Evolutionary conservation across 2,113 vertebrate species (phyloP).

Genomic region (Lonchura striata): DNA sequence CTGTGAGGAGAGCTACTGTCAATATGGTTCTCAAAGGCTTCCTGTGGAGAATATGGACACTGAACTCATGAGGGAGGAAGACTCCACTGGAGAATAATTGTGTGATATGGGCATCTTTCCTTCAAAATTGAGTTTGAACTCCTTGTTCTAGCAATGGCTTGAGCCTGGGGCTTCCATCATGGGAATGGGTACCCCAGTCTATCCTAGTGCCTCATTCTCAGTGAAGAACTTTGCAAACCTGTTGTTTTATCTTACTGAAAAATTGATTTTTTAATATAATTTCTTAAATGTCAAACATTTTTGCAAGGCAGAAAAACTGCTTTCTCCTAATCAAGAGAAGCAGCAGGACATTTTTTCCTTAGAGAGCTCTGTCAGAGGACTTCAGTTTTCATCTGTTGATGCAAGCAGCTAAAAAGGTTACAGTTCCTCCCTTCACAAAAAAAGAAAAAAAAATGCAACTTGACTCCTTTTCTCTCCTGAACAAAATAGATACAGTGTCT

Average conservation of each 20-base stretch:
- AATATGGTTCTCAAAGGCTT: not conserved
- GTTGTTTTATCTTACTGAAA: not conserved
- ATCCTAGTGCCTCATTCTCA: not conserved
- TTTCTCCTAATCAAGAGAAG: not conserved
- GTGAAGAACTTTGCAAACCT: not conserved
- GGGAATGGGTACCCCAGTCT: not conserved
- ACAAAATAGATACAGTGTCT: not conserved
- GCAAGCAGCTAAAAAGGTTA: not conserved
- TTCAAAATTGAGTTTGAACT: not conserved
- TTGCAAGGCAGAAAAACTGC: not conserved
- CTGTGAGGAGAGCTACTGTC: not conserved
- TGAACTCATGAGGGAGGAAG: not conserved
- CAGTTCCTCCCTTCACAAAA: not conserved
- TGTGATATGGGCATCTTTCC: not conserved
- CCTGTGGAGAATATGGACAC: not conserved
- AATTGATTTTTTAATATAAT: not conserved
- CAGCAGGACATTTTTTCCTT: not conserved
- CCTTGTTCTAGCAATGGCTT: not conserved
- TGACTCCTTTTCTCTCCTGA: not conserved
- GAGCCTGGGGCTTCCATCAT: not conserved
- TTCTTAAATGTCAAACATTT: constrained; percentile 20
- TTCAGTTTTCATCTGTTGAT: not conserved
- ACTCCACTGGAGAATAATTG: not conserved
- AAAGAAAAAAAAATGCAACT: not conserved
- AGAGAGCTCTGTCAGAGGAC: not conserved